Percentiles rank a stretch among this genome's conserved stretches.
phyloP scores from a whole-genome alignment of 2,797 vertebrate species.

The Apogon hyalosoma region DNA sequence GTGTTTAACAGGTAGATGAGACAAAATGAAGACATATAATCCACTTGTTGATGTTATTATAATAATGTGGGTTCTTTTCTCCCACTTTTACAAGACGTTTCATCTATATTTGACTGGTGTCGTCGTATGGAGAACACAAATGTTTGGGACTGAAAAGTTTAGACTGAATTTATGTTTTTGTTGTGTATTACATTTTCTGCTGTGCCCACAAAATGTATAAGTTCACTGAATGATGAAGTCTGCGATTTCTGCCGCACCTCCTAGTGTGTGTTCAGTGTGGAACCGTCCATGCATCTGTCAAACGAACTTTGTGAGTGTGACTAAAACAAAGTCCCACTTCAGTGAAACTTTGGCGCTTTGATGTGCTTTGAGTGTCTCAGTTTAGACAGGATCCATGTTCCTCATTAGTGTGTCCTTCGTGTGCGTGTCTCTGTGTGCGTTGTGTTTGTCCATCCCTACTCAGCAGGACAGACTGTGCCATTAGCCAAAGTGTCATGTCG shows the following conservation, averaged over 20 bases:
- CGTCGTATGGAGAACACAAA: too few relatives aligned
- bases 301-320: constrained; percentile 14
- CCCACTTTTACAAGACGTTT: too few relatives aligned
- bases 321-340: constrained; percentile 36
- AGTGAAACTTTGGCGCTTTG: constrained; percentile 30
- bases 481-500: constrained; percentile 70
- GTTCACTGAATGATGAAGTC: too few relatives aligned
- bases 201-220: neutral
- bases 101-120: too few relatives aligned
- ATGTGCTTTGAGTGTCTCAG: constrained; percentile 15
- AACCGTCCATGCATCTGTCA: constrained; percentile 2
- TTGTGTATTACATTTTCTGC: too few relatives aligned
- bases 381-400: constrained; percentile 38
- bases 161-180: too few relatives aligned
- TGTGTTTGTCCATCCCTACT: constrained; percentile 35
- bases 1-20: too few relatives aligned
- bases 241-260: neutral
- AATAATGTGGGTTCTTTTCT: too few relatives aligned
- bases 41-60: too few relatives aligned
- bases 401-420: constrained; percentile 54
- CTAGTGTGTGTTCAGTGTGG: neutral
- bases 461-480: constrained; percentile 60
- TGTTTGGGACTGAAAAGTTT: too few relatives aligned
- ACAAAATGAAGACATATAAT: too few relatives aligned
- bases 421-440: constrained; percentile 8